Evolutionary conservation across 2,888 invertebrate genomes (phyloP).

Genomic region (Allacma fusca): DNA sequence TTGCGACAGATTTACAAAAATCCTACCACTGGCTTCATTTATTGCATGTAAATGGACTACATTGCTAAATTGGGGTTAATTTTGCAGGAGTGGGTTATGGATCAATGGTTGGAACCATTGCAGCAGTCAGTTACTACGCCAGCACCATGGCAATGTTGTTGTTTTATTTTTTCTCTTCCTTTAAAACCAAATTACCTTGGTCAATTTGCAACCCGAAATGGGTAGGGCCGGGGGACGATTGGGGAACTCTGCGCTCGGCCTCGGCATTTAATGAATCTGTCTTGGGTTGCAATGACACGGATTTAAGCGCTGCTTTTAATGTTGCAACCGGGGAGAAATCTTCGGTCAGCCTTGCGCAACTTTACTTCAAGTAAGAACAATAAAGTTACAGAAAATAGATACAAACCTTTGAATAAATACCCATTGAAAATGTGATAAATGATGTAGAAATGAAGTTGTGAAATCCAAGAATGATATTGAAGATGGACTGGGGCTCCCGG

Average conservation of each 20-base stretch:
- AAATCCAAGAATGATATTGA: constrained; percentile 41
- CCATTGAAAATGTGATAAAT: background rate
- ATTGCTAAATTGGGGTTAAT: too few relatives aligned
- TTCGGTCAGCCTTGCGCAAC: background rate
- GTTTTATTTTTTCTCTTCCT: constrained; percentile 9
- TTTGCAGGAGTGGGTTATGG: background rate
- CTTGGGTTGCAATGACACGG: background rate
- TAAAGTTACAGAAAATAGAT: too few relatives aligned
- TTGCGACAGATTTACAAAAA: too few relatives aligned
- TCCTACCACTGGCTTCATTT: too few relatives aligned
- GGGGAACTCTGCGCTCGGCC: background rate
- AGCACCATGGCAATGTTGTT: constrained; percentile 1
- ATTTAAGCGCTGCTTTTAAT: background rate
- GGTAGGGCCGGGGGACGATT: constrained; percentile 15
- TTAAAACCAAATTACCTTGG: background rate
- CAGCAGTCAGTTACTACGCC: constrained; percentile 1
- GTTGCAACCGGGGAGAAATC: background rate
- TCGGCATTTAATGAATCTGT: background rate
- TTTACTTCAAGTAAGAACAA: background rate
- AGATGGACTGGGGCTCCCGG: constrained; percentile 57
- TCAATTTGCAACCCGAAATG: background rate
- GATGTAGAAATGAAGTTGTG: background rate
- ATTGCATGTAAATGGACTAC: too few relatives aligned
- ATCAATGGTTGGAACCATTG: background rate
- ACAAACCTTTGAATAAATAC: too few relatives aligned